These are phyloP conservation scores for Cataglyphis albicans DNA, from an alignment of 2,888 invertebrate species.

Conservation along the genomic window DNA sequence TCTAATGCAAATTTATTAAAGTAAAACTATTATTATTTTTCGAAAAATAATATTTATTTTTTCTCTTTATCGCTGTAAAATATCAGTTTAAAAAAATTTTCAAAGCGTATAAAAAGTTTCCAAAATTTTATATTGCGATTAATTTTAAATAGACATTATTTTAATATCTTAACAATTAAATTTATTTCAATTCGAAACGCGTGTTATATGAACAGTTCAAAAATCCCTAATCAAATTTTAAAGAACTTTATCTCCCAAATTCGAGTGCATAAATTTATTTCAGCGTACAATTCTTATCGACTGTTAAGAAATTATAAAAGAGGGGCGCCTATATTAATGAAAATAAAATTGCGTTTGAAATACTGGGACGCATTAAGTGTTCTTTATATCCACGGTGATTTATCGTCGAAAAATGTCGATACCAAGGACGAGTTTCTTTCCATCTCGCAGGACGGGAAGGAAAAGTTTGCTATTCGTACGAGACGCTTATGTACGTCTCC, in stretches of 20 bases:
- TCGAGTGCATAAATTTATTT: conserved; percentile 10
- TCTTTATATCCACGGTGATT: conserved; percentile 51
- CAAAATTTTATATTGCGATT: not conserved
- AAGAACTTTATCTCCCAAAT: not conserved
- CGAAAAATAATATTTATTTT: not conserved
- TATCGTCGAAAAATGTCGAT: conserved; percentile 52
- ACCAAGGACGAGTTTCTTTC: conserved; percentile 51
- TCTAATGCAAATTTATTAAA: not conserved
- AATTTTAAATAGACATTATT: conserved; percentile 3
- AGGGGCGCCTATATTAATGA: conserved; percentile 34
- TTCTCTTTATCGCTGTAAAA: not conserved
- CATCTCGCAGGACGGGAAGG: conserved; percentile 33
- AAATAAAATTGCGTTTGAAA: conserved; percentile 37
- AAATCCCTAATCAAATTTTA: not conserved
- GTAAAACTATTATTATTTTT: not conserved
- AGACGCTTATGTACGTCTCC: conserved; percentile 47
- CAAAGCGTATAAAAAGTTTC: not conserved
- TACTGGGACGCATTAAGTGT: conserved; percentile 38
- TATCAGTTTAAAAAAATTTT: not conserved
- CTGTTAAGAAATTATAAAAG: conserved; percentile 11
- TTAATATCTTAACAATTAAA: not conserved
- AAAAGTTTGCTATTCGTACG: conserved; percentile 55
- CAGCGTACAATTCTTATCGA: not conserved
- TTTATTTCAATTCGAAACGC: not conserved
- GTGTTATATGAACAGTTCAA: not conserved